Evolutionary conservation across 2,888 invertebrate genomes (phyloP).

Genomic region (Zele albiditarsus): DNA sequence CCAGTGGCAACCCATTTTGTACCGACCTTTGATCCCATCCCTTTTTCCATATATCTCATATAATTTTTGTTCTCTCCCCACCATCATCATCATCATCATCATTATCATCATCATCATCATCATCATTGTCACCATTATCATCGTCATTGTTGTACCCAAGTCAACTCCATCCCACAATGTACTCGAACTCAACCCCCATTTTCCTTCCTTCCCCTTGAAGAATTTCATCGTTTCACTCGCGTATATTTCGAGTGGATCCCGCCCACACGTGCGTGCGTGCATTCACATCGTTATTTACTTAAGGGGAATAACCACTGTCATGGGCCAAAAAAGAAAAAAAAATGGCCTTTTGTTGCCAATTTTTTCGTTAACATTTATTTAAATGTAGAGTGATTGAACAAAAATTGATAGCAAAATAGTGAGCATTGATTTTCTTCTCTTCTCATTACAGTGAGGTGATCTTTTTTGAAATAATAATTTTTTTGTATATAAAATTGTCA

Average conservation of each 20-base stretch:
- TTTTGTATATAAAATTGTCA: too few relatives aligned
- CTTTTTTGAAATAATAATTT: too few relatives aligned
- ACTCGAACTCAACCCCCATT: neutral
- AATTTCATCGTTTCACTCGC: conserved; percentile 65
- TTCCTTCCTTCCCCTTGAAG: conserved; percentile 54
- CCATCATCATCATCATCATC: neutral
- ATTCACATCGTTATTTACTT: conserved; percentile 11
- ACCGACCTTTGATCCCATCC: neutral
- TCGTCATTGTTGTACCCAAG: neutral
- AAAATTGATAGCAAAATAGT: neutral
- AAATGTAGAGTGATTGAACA: too few relatives aligned
- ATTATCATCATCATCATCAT: neutral
- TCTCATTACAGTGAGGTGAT: too few relatives aligned
- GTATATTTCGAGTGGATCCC: conserved; percentile 47
- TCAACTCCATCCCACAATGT: neutral
- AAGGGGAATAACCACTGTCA: neutral
- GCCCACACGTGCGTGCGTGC: conserved; percentile 46
- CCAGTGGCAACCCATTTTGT: neutral
- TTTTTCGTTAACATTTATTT: too few relatives aligned
- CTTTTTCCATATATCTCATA: neutral
- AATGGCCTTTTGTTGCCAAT: neutral
- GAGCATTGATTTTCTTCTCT: too few relatives aligned
- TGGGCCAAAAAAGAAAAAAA: neutral
- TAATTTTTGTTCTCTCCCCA: neutral
- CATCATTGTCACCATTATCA: neutral